Conservation (phyloP, 2,797 vertebrate genomes). For the Sus cebifrons region DNA sequence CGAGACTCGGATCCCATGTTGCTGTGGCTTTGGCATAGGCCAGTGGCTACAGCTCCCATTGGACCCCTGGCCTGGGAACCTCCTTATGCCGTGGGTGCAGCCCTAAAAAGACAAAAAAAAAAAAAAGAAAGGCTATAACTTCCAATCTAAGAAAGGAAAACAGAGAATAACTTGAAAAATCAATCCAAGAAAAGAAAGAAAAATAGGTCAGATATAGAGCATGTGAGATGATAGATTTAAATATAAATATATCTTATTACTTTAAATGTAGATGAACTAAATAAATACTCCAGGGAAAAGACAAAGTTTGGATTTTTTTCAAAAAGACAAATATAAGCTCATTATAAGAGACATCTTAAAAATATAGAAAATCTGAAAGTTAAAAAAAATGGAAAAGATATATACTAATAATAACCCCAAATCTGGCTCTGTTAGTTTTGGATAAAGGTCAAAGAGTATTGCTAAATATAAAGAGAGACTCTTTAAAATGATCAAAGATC, state of each 20-base stretch:
- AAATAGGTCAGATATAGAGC: not conserved
- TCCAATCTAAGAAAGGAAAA: not conserved
- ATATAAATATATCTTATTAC: not conserved
- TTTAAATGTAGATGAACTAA: slow-evolving; percentile 4
- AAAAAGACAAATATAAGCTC: not conserved
- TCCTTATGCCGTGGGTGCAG: too few species aligned
- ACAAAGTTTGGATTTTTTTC: not conserved
- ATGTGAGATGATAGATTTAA: not conserved
- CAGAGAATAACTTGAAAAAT: not conserved
- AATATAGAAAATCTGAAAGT: not conserved
- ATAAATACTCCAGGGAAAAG: slow-evolving; percentile 28
- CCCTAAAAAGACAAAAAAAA: too few species aligned
- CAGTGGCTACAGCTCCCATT: too few species aligned
- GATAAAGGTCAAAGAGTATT: slow-evolving; percentile 21
- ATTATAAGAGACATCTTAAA: not conserved
- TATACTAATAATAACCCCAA: not conserved
- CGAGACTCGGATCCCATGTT: too few species aligned
- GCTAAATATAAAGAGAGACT: not conserved
- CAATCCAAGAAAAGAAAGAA: slow-evolving; percentile 7
- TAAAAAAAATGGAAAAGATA: slow-evolving; percentile 9
- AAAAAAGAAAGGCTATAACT: not conserved
- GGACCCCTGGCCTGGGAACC: too few species aligned
- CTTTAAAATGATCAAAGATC: slow-evolving; percentile 15
- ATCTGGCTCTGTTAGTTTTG: not conserved
- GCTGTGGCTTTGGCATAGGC: too few species aligned